Percentiles rank a stretch among this genome's conserved stretches.
Evolutionary conservation across 2,797 vertebrate genomes (phyloP).

Genomic region (Garrulus glandarius): DNA sequence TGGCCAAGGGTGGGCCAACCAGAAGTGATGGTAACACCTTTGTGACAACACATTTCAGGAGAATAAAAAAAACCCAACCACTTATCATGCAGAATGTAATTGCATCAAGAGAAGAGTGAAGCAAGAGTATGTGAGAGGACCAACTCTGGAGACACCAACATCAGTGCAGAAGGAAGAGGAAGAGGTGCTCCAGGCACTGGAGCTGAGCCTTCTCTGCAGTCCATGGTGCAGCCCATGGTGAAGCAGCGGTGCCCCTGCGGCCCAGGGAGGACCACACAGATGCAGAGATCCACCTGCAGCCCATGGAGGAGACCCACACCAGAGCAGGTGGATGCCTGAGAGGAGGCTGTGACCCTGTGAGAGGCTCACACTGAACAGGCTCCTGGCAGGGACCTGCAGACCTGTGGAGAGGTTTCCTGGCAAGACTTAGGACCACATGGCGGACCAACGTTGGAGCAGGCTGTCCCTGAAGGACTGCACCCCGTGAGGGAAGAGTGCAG

Average conservation of each 20-base stretch:
- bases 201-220: not conserved
- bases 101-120: not conserved
- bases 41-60: not conserved
- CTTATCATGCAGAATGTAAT: not conserved
- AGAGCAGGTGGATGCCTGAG: not conserved
- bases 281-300: not conserved
- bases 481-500: accelerated
- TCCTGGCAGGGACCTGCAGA: not conserved
- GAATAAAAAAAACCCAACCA: not conserved
- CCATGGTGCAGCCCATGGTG: not conserved
- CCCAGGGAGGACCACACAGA: not conserved
- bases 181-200: not conserved
- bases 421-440: not conserved
- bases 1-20: not conserved
- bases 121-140: not conserved
- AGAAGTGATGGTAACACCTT: not conserved
- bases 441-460: not conserved
- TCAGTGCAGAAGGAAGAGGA: not conserved
- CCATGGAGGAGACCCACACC: not conserved
- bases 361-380: not conserved
- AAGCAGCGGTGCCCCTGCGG: not conserved
- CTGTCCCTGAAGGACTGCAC: not conserved
- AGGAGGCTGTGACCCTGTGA: not conserved
- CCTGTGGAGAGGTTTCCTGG: not conserved
- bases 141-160: not conserved